These are phyloP conservation scores for Apodemus agrarius DNA, from an alignment of 2,797 vertebrate genomes.

Conservation along the genomic window DNA sequence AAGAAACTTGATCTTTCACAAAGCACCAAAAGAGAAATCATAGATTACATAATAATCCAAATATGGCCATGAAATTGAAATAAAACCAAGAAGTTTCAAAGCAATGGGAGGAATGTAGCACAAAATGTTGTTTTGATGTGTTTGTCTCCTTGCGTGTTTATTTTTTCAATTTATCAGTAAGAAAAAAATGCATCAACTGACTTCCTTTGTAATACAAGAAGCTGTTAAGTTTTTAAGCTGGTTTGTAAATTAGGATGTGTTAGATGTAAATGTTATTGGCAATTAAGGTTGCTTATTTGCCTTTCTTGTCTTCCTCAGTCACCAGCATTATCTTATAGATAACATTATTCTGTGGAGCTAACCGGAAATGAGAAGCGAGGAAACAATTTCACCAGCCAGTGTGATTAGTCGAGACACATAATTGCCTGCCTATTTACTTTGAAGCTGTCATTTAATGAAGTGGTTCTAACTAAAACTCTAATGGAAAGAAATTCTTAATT, in stretches of 20 bases:
- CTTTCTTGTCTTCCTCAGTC: constrained; percentile 34
- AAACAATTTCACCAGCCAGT: constrained; percentile 62
- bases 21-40: neutral
- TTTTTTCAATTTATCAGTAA: neutral
- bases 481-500: constrained; percentile 73
- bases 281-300: constrained; percentile 60
- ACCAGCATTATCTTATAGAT: constrained; percentile 65
- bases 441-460: constrained; percentile 77
- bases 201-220: neutral
- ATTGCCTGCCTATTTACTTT: constrained; percentile 77
- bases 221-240: constrained; percentile 27
- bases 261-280: constrained; percentile 57
- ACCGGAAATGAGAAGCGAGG: constrained; percentile 50
- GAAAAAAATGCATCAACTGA: neutral
- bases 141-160: neutral
- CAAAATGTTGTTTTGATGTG: neutral
- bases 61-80: neutral
- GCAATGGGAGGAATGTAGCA: neutral
- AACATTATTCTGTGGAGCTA: constrained; percentile 19
- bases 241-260: constrained; percentile 58
- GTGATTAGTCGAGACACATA: constrained; percentile 75
- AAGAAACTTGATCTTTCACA: neutral
- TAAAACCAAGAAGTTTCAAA: neutral
- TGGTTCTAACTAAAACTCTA: constrained; percentile 78
- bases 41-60: neutral